A percentile compares a stretch with the other conserved stretches of the same genome.
Evolutionary conservation across 1,140 invertebrate genomes (phyloP).

Genomic region (Helicoverpa zea): DNA sequence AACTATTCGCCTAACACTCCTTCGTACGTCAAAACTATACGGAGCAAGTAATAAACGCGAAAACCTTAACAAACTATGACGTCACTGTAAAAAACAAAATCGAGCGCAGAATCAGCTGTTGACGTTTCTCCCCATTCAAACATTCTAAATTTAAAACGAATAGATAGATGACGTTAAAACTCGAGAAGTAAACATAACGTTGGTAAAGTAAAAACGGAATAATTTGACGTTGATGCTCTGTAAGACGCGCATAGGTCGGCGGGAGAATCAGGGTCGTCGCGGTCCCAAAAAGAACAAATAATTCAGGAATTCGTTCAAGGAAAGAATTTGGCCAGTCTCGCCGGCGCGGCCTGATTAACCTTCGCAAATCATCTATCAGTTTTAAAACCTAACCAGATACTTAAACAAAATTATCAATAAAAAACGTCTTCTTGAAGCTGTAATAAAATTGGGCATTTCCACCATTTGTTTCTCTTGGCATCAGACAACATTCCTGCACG

Average conservation of each 20-base stretch:
- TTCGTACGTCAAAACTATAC: conserved; percentile 32
- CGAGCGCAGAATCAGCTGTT: conserved; percentile 52
- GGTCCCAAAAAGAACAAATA: not conserved
- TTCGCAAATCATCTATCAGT: not conserved
- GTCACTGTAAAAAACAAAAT: conserved; percentile 53
- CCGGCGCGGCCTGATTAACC: conserved; percentile 1
- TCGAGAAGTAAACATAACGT: conserved; percentile 36
- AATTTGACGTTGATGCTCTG: conserved; percentile 19
- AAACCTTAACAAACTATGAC: conserved; percentile 41
- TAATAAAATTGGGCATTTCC: conserved; percentile 31
- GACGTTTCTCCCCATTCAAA: conserved; percentile 64
- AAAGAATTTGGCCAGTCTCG: conserved; percentile 4
- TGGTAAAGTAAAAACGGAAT: conserved; percentile 40
- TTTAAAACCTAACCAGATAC: not conserved
- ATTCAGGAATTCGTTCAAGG: conserved; percentile 44
- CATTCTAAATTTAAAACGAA: conserved; percentile 57
- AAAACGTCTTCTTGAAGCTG: not conserved
- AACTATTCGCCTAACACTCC: too few species aligned
- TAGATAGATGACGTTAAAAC: conserved; percentile 17
- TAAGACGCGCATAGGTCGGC: not conserved
- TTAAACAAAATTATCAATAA: conserved; percentile 24
- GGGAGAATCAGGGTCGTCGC: conserved; percentile 18
- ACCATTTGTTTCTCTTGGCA: conserved; percentile 8
- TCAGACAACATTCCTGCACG: conserved; percentile 5
- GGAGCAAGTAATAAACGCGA: conserved; percentile 21